These are phyloP conservation scores for Taeniopygia guttata DNA, from an alignment of 2,797 vertebrate species.

Conservation along the genomic window DNA sequence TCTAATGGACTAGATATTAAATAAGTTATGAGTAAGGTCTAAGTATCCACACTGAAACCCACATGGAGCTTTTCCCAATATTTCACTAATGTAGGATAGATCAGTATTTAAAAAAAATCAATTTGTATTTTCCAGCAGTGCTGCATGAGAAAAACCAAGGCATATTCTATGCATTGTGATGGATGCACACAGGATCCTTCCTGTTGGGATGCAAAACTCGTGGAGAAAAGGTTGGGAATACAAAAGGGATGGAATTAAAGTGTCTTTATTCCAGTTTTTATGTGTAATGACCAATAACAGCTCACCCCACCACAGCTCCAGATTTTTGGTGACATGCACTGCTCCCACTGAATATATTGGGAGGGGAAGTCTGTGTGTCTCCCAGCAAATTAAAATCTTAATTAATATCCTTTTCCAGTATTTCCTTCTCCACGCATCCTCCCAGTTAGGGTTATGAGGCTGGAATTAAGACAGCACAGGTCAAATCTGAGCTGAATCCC, in stretches of 20 bases:
- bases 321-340: background rate
- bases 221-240: background rate
- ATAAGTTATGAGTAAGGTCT: no score
- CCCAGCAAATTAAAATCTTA: background rate
- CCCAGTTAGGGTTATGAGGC: fast-evolving
- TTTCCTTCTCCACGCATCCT: background rate
- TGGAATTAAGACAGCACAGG: background rate
- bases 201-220: fast-evolving
- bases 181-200: background rate
- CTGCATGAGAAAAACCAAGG: background rate
- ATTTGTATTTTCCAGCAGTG: background rate
- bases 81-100: background rate
- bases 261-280: background rate
- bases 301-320: background rate
- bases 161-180: fast-evolving
- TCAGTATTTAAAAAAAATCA: fast-evolving
- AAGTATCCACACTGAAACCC: background rate
- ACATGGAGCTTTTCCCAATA: background rate
- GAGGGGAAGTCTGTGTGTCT: background rate
- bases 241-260: background rate
- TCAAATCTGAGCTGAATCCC: background rate
- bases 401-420: background rate
- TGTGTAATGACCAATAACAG: background rate
- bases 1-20: fast-evolving
- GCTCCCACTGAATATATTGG: background rate